Evolutionary conservation across 2,888 invertebrate genomes (phyloP).

Genomic region (Scrobipalpa costella): DNA sequence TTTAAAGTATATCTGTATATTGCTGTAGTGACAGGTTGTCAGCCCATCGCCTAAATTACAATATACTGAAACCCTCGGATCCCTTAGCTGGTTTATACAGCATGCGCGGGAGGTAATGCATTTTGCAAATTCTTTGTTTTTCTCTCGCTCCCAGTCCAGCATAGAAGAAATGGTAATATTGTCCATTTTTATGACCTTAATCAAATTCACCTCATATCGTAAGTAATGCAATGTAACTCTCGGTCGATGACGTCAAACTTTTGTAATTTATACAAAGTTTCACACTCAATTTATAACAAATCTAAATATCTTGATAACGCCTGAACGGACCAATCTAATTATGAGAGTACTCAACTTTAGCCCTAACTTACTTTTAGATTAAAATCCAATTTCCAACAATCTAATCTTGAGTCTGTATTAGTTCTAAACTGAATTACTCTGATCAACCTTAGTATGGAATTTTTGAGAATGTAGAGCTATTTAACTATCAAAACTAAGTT

Average conservation of each 20-base stretch:
- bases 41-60: too few relatives aligned
- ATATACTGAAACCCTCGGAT: too few relatives aligned
- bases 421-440: slow-evolving; percentile 16
- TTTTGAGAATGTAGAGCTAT: slow-evolving; percentile 14
- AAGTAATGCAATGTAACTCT: too few relatives aligned
- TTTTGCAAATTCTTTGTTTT: too few relatives aligned
- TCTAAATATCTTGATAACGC: slow-evolving; percentile 2
- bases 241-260: not conserved
- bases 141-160: too few relatives aligned
- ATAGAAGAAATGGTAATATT: too few relatives aligned
- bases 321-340: slow-evolving; percentile 7
- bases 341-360: slow-evolving; percentile 11
- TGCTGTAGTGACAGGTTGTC: too few relatives aligned
- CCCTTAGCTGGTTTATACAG: too few relatives aligned
- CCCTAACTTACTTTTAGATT: slow-evolving; percentile 15
- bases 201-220: too few relatives aligned
- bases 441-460: slow-evolving; percentile 29
- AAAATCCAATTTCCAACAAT: slow-evolving; percentile 7
- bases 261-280: not conserved
- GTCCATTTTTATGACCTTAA: too few relatives aligned
- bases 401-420: slow-evolving; percentile 14
- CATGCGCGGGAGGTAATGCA: too few relatives aligned
- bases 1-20: too few relatives aligned
- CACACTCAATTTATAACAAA: slow-evolving; percentile 9
- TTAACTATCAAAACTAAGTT: not conserved